Base-by-base conservation (phyloP, 2,888 invertebrate genomes). In the Netelia melanura region DNA sequence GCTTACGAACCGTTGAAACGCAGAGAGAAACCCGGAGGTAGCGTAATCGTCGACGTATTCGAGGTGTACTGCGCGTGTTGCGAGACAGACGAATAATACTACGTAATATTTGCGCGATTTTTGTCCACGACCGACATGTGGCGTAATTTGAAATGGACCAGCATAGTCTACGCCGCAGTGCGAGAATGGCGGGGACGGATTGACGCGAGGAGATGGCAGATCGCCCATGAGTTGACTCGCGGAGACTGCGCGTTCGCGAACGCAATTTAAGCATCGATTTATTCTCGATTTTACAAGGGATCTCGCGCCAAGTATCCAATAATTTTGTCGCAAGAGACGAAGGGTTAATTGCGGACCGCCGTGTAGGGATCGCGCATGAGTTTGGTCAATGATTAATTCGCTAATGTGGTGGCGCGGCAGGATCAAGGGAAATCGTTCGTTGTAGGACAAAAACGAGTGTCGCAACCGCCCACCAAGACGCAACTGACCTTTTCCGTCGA, bases 1-100 rank as follows among this genome's bases (percentile, higher is more conserved):
- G 3, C 88, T 67, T 0, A 86, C 78, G 52, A 92, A 91, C 6
- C 91, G 70, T 86, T 86, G 0, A 88, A 90, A 76, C 90, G 89
- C 2, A 89, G 76, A 0, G 89, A 88, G 1, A 91, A 80, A 21
- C 89, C 89, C 1, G 86, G 85, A 1, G 91, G 48, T 11, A 3
- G 48, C 6, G 67, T 48, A 67, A 3, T 17, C 67, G 23, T 21
- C 21, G 17, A 67, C 91, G 1, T 86, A 81, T 77, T 92, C 92
- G 0, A 91, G 38, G 74, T 91, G 91, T 8, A 91, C 75, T 89
- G 48, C 48, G 21, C 43, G 67, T 1, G 48, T 48, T 2, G 48
- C 48, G 11, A 65, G 17, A 17, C 65, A 90, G 6, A 90, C 74
- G 54, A 91, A 91, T 8, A 65, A 8, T 10, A 44, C 38, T 1